Base-by-base conservation (phyloP, 2,113 vertebrate species). In the Eleginops maclovinus region DNA sequence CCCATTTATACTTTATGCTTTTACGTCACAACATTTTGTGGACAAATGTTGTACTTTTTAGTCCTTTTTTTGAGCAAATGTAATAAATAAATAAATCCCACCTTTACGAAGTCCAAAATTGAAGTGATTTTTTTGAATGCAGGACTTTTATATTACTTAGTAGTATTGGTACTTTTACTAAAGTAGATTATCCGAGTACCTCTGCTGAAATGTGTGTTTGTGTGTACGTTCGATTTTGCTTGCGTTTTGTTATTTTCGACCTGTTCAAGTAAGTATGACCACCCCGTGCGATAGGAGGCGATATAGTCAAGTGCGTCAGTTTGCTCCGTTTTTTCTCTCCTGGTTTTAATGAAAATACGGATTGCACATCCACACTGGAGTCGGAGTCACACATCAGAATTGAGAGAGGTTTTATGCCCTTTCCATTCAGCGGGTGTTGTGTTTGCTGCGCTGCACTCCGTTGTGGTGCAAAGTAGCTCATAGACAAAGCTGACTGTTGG, bases 361-460 rank as follows among this genome's bases (percentile, higher is more conserved):
- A 72, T 12, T 31, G 9, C 46, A 6, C 5, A 5, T n/a, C 2
- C 9, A 11, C 7, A 14, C 63, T 31, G 89, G 89, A 90, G 0
- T 62, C 68, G 89, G 93, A 92, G 71, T 82, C 47, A 11, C 43
- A 72, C 54, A 59, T 72, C 72, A n/a, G 69, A 84, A 86, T 58
- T 51, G 44, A 84, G 43, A 76, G 26, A 31, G 81, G 58, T 83
- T 91, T 86, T 83, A 66, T 83, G 75, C 75, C 59, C 76, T 89
- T 86, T 88, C 81, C 84, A 82, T 89, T 84, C 89, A 87, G 82
- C 78, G 72, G 79, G 26, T 85, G 84, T 86, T 92, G 79, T 79
- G 83, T 84, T 90, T 76, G 83, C 82, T 19, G 84, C 79, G 64
- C 80, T 46, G 70, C 47, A 54, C 47, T 72, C 59, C 56, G 79